These are phyloP conservation scores for Brienomyrus longianalis DNA, from an alignment of 2,113 vertebrate genomes.

Conservation along the genomic window DNA sequence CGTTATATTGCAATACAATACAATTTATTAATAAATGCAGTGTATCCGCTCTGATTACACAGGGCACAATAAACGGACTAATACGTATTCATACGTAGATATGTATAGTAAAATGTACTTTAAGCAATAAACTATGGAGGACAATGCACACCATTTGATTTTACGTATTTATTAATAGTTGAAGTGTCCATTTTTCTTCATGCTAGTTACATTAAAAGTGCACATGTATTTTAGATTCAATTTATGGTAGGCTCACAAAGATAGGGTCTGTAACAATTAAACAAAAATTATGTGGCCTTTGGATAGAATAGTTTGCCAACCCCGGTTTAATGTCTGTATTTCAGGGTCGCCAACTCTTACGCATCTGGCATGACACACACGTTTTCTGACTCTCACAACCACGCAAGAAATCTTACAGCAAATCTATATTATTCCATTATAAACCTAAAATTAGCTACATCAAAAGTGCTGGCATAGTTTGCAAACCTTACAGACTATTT, in stretches of 20 bases:
- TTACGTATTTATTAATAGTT: background rate
- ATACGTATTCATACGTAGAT: background rate
- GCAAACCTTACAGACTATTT: too few relatives aligned
- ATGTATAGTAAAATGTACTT: background rate
- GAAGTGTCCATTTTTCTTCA: background rate
- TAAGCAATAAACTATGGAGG: background rate
- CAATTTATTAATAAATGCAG: background rate
- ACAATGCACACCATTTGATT: background rate
- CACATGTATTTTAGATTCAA: background rate
- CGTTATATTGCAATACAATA: background rate
- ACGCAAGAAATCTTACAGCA: too few relatives aligned
- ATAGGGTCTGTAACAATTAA: background rate
- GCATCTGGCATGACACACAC: too few relatives aligned
- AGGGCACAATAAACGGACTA: background rate
- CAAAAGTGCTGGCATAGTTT: too few relatives aligned
- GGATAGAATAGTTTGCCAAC: background rate
- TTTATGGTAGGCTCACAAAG: background rate
- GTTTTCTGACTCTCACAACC: too few relatives aligned
- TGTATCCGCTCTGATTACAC: background rate
- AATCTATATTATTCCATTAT: too few relatives aligned
- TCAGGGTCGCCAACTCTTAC: too few relatives aligned
- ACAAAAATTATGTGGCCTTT: background rate
- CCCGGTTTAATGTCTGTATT: background rate
- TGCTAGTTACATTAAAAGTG: background rate
- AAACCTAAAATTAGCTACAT: too few relatives aligned